Base-by-base conservation (phyloP, 2,888 invertebrate species). In the Tetheella fluctuosa region DNA sequence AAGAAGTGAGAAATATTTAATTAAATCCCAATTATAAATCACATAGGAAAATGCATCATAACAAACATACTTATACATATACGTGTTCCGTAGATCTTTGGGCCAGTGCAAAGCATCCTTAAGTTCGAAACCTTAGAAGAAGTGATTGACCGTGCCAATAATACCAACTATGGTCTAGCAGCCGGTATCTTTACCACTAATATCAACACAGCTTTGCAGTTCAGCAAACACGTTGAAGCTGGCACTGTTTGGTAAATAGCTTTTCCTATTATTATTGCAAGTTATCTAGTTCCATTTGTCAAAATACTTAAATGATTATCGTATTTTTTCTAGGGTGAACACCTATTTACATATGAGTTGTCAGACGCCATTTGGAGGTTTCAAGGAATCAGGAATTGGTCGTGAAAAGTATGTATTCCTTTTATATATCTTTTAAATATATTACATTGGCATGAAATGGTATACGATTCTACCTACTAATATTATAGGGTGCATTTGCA, bases 331-430 rank as follows among this genome's bases (percentile, higher is more conserved):
- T 69, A 84, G 84, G 81, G 79, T 84, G 20, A 84, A 96, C 80
- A 95, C 94, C 62, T 96, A 95, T 70, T 93, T 96, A 71, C 88
- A 89, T 23, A 85, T 94, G 13, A 86, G 90, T 10, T 90, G 94
- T 0, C 97, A 97, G 81, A 94, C 95, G 28, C 97, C 97, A 4
- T 98, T 98, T 77, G 98, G 98, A 52, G 98, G 98, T 37, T 97
- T 94, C 83, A 98, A 98, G 80, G 95, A 95, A 70, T 97, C 97
- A 23, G 97, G 98, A 65, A 93, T 96, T 65, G 97, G 97, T 67
- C 80, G 86, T 34, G 88, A 89, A 74, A 74, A 70, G 88, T 88
- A 73, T 77, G 83, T 77, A 80, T 74, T 30, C 20, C 0, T 25
- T 20, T 0, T 28, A 25, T 23, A 34, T 13, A 13, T 3, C 2